Conservation (phyloP, 1,140 invertebrate genomes). For the Saccostrea cuccullata region DNA sequence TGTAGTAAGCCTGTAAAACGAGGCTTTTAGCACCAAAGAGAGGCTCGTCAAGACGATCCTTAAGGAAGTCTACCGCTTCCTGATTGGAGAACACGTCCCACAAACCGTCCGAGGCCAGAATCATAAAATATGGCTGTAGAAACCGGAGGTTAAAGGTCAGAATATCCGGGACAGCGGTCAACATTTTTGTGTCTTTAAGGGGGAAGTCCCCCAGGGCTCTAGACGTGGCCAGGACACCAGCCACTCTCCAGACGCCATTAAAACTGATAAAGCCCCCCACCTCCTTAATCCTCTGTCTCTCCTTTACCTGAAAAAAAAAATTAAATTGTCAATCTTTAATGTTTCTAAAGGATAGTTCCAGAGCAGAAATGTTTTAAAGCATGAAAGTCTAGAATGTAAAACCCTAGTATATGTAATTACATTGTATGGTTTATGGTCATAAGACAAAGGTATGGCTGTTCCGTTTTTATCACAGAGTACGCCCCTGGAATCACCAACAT, state of each 20-base stretch:
- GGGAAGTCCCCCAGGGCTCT: slow-evolving; percentile 96
- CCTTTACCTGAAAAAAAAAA: slow-evolving; percentile 80
- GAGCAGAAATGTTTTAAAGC: no score
- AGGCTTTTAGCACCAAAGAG: slow-evolving; percentile 94
- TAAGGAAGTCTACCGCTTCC: slow-evolving; percentile 89
- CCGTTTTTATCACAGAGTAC: slow-evolving; percentile 95
- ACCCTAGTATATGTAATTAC: slow-evolving; percentile 81
- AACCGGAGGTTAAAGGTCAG: slow-evolving; percentile 89
- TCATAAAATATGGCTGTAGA: slow-evolving; percentile 90
- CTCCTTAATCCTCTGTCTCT: slow-evolving; percentile 73
- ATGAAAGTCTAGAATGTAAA: no score
- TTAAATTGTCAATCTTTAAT: slow-evolving; percentile 22
- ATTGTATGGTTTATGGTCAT: slow-evolving; percentile 97
- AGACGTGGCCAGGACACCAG: slow-evolving; percentile 96
- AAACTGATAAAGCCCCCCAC: slow-evolving; percentile 88
- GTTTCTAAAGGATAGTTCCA: no score
- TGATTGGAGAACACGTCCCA: slow-evolving; percentile 98
- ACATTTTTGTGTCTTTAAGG: slow-evolving; percentile 93
- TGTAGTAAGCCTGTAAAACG: slow-evolving; percentile 92
- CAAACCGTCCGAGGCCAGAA: slow-evolving; percentile 95
- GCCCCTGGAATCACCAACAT: slow-evolving; percentile 96
- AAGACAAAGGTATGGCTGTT: slow-evolving; percentile 93
- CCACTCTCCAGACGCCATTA: slow-evolving; percentile 97
- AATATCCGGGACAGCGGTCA: slow-evolving; percentile 97
- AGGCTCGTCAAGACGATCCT: slow-evolving; percentile 85